Percentiles rank a stretch among this genome's conserved stretches.
phyloP scores from a whole-genome alignment of 37 sponge, comb jelly and placozoan genomes.

The Aplysina aerophoba region DNA sequence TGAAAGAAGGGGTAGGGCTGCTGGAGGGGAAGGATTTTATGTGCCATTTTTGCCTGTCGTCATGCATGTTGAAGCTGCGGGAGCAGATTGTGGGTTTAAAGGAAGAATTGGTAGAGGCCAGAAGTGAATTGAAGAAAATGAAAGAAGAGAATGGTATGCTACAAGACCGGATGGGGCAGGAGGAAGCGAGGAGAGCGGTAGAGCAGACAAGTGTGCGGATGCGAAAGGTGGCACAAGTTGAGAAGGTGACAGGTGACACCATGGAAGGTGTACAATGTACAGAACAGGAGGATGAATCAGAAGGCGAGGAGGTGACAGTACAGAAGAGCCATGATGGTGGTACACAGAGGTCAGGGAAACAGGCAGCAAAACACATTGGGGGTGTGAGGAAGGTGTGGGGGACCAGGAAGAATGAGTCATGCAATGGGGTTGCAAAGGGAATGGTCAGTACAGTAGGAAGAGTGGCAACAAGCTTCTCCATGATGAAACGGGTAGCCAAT shows the following conservation, averaged over 20 bases:
- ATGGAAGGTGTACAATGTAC: not conserved
- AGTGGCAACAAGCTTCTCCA: not conserved
- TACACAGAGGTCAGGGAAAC: no score
- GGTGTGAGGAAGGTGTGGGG: slow-evolving; percentile 5
- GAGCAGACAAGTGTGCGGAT: not conserved
- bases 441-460: not conserved
- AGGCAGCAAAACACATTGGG: not conserved
- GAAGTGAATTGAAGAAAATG: not conserved
- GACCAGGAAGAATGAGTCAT: not conserved
- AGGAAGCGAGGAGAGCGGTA: not conserved
- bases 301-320: no score
- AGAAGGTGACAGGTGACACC: not conserved
- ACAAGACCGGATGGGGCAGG: not conserved
- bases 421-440: not conserved
- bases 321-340: no score
- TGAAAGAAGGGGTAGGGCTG: no score
- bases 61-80: not conserved
- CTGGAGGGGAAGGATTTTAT: no score
- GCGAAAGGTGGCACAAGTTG: not conserved
- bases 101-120: not conserved
- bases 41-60: no score
- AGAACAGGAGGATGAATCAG: not conserved
- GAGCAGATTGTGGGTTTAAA: not conserved
- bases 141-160: not conserved
- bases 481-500: not conserved